Evolutionary conservation across 2,888 invertebrate genomes (phyloP).

Genomic region (Agriopis marginaria): DNA sequence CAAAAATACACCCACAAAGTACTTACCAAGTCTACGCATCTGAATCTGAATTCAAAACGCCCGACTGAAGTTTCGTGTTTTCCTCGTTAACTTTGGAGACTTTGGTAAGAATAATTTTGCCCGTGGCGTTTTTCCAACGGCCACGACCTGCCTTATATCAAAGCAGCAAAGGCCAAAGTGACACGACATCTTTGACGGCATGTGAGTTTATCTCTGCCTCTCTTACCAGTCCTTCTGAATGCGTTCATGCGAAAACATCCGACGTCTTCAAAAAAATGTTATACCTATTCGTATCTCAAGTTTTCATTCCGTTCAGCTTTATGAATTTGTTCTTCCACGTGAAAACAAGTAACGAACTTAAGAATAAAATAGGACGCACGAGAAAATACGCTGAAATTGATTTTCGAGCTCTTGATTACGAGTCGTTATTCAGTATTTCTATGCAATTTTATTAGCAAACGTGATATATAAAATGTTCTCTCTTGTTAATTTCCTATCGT

Average conservation of each 20-base stretch:
- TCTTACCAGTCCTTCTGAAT: slow-evolving; percentile 62
- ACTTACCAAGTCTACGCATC: slow-evolving; percentile 45
- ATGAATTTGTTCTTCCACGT: slow-evolving; percentile 25
- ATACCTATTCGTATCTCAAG: slow-evolving; percentile 46
- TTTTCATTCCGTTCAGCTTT: slow-evolving; percentile 46
- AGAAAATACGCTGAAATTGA: slow-evolving; percentile 2
- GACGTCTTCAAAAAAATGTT: slow-evolving; percentile 63
- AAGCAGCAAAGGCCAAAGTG: slow-evolving; percentile 60
- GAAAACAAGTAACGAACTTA: slow-evolving; percentile 12
- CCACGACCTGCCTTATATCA: slow-evolving; percentile 51
- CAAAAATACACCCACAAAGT: slow-evolving; percentile 18
- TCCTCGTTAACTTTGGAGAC: slow-evolving; percentile 68
- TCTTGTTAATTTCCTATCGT: not conserved
- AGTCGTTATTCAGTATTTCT: not conserved
- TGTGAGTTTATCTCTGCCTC: slow-evolving; percentile 55
- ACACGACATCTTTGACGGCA: slow-evolving; percentile 48
- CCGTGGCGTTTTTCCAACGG: slow-evolving; percentile 50
- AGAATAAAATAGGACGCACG: slow-evolving; percentile 1
- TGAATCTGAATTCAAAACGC: slow-evolving; percentile 58
- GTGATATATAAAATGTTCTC: not conserved
- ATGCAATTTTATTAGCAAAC: not conserved
- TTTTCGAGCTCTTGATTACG: not conserved
- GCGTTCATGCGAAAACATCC: slow-evolving; percentile 65
- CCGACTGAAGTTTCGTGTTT: slow-evolving; percentile 69
- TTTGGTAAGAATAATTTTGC: slow-evolving; percentile 62